These are phyloP conservation scores for Thaleichthys pacificus DNA, from an alignment of 2,797 vertebrate species.

Conservation along the genomic window DNA sequence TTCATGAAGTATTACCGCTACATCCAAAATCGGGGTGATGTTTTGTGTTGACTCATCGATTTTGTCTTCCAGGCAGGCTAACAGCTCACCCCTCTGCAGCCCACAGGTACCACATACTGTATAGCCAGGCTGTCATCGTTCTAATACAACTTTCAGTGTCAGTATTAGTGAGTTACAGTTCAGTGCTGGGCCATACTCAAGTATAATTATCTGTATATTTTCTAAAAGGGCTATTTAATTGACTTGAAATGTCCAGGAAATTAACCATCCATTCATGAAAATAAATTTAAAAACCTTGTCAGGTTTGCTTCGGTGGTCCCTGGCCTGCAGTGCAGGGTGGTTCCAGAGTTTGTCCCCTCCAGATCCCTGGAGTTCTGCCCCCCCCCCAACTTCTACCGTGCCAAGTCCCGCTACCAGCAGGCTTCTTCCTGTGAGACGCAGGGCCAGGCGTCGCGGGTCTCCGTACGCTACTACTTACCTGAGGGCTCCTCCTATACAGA, in stretches of 20 bases:
- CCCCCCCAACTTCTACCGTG: slow-evolving; percentile 28
- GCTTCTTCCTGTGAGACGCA: slow-evolving; percentile 30
- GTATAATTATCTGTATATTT: background rate
- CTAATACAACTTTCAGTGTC: background rate
- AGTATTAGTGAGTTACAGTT: background rate
- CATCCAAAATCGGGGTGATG: too few species aligned
- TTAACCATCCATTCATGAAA: background rate
- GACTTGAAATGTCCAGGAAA: background rate
- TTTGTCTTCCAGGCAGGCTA: slow-evolving; percentile 48
- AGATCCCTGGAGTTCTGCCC: slow-evolving; percentile 29
- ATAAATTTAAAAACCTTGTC: slow-evolving; percentile 8
- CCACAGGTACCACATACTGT: slow-evolving; percentile 44
- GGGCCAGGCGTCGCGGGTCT: slow-evolving; percentile 20
- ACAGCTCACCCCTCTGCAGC: slow-evolving; percentile 12
- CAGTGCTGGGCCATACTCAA: background rate
- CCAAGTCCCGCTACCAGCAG: slow-evolving; percentile 15
- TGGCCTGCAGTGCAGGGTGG: slow-evolving; percentile 33
- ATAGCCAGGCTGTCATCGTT: background rate
- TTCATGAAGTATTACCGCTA: background rate
- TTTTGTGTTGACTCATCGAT: background rate
- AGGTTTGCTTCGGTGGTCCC: slow-evolving; percentile 43
- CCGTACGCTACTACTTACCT: slow-evolving; percentile 28
- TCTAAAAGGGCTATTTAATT: too few species aligned
- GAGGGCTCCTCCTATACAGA: slow-evolving; percentile 33
- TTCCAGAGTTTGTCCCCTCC: slow-evolving; percentile 45